Conservation (phyloP, 92 coral and sea anemone species). For the Zoanthus sansibaricus region DNA sequence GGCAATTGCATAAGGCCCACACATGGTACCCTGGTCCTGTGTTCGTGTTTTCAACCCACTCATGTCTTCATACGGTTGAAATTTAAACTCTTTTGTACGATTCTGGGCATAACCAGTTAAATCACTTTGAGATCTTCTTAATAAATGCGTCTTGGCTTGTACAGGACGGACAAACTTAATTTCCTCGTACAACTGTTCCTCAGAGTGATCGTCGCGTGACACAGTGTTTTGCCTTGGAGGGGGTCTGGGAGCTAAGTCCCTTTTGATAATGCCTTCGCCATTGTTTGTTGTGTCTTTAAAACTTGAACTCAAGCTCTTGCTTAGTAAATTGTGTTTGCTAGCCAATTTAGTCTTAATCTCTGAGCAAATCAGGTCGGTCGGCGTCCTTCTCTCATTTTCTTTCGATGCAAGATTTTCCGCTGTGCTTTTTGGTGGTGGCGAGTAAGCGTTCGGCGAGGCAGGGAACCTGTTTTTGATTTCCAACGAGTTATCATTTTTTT, state of each 20-base stretch:
- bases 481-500: background rate
- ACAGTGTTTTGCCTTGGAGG: background rate
- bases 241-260: background rate
- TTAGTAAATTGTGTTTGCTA: background rate
- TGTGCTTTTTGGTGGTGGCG: slow-evolving; percentile 2
- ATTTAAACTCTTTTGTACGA: background rate
- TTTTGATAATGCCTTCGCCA: background rate
- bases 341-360: background rate
- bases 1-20: background rate
- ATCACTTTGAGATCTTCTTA: slow-evolving; percentile 15
- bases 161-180: background rate
- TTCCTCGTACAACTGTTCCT: slow-evolving; percentile 23
- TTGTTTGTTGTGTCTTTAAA: background rate
- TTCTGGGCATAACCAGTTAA: background rate
- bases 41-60: background rate
- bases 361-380: background rate
- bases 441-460: slow-evolving; percentile 19
- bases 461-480: background rate
- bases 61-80: slow-evolving; percentile 34
- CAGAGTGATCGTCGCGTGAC: background rate
- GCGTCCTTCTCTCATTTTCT: background rate
- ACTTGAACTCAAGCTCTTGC: slow-evolving; percentile 1
- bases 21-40: background rate
- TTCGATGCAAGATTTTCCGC: background rate
- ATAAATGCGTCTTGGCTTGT: background rate